phyloP scores from a whole-genome alignment of 37 sponge, comb jelly and placozoan species.

The Haliclona indistincta region DNA sequence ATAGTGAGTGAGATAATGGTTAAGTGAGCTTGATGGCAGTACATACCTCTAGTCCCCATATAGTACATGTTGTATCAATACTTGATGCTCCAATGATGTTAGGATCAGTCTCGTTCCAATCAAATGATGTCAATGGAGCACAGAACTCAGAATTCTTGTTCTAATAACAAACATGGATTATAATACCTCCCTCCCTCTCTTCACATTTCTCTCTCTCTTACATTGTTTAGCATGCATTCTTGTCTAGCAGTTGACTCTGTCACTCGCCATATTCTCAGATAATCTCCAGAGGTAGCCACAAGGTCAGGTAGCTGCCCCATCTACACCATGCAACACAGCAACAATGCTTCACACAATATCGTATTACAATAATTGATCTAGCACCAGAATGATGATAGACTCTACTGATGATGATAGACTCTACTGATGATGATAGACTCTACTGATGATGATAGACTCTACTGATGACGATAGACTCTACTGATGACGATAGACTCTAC shows the following conservation, averaged over 20 bases:
- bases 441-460: too few species aligned
- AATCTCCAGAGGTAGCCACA: conserved; percentile 93
- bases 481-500: too few species aligned
- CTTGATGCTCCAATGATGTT: conserved; percentile 92
- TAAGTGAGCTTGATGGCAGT: neutral
- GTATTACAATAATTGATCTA: too few species aligned
- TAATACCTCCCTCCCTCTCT: neutral
- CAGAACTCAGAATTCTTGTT: conserved; percentile 96
- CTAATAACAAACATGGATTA: conserved; percentile 8
- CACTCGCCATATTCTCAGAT: conserved; percentile 91
- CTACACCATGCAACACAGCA: too few species aligned
- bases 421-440: too few species aligned
- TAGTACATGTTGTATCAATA: conserved; percentile 97
- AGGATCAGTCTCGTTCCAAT: conserved; percentile 96
- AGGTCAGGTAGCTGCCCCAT: conserved; percentile 78
- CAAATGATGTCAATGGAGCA: conserved; percentile 96
- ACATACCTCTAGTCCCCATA: conserved; percentile 89
- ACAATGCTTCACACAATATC: too few species aligned
- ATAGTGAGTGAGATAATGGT: neutral
- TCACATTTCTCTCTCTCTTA: conserved; percentile 26
- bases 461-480: too few species aligned
- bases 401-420: too few species aligned
- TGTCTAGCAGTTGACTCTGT: conserved; percentile 69
- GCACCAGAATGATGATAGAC: too few species aligned
- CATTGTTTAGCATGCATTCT: conserved; percentile 93